These are phyloP conservation scores for Meta bourneti DNA, from an alignment of 2,888 invertebrate species.

Conservation along the genomic window DNA sequence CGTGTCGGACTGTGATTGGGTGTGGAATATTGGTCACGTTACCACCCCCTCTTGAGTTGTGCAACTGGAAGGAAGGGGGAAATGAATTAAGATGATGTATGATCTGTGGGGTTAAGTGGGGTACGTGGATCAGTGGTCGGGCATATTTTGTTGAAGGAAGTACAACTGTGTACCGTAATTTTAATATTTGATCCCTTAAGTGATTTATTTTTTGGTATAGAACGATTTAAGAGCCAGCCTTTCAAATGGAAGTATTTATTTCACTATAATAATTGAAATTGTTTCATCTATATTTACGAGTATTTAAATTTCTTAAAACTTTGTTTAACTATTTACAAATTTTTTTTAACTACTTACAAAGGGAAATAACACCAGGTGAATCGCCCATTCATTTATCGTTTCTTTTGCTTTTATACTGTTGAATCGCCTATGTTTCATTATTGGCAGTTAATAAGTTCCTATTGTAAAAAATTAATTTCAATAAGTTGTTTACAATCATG, in stretches of 20 bases:
- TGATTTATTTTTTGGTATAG: not conserved
- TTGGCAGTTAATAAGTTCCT: no score
- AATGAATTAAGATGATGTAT: slow-evolving; percentile 44
- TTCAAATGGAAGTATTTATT: not conserved
- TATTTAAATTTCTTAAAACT: no score
- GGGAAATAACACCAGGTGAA: no score
- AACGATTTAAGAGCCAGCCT: not conserved
- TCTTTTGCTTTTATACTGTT: no score
- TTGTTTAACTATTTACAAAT: no score
- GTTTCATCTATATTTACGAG: no score
- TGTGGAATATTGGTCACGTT: slow-evolving; percentile 9
- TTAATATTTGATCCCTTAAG: not conserved
- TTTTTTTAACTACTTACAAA: no score
- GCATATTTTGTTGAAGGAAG: slow-evolving; percentile 18
- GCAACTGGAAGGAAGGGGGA: slow-evolving; percentile 2
- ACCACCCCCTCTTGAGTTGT: slow-evolving; percentile 2
- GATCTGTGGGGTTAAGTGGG: slow-evolving; percentile 61
- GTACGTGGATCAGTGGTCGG: slow-evolving; percentile 35
- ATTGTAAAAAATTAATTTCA: no score
- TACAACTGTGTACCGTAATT: not conserved
- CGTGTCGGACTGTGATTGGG: slow-evolving; percentile 44
- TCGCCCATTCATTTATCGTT: no score
- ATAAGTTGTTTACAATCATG: no score
- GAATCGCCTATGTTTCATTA: no score
- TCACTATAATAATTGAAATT: no score